Conservation (phyloP, 2,888 invertebrate species). For the Candidula unifasciata region DNA sequence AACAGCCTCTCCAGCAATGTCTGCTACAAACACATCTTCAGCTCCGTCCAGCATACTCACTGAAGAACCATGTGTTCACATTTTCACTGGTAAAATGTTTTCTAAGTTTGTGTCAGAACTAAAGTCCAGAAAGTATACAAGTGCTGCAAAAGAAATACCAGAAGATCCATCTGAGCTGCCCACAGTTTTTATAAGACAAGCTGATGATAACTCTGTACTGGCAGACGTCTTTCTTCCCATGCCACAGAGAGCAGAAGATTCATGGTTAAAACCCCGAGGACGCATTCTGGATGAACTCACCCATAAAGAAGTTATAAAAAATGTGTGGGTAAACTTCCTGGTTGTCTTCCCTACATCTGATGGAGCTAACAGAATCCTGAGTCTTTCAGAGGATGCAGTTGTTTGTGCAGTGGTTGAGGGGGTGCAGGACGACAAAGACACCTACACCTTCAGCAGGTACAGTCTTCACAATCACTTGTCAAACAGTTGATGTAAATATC, state of each 20-base stretch:
- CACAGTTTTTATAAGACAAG: conserved; percentile 25
- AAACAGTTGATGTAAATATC: neutral
- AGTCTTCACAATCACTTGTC: neutral
- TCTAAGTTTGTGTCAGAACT: conserved; percentile 12
- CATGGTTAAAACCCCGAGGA: conserved; percentile 2
- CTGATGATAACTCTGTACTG: conserved; percentile 3
- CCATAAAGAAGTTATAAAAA: conserved; percentile 16
- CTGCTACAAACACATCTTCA: conserved; percentile 15
- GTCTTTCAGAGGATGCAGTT: conserved; percentile 8
- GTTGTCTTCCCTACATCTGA: conserved; percentile 6
- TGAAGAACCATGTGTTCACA: conserved; percentile 16
- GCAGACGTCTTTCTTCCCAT: conserved; percentile 38
- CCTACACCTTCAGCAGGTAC: conserved; percentile 5
- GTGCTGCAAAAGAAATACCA: neutral
- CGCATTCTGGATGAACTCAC: conserved; percentile 34
- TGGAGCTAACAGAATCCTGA: conserved; percentile 23
- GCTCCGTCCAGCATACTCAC: neutral
- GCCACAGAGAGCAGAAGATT: neutral
- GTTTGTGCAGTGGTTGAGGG: conserved; percentile 33
- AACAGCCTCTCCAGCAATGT: neutral
- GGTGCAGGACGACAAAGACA: conserved; percentile 30
- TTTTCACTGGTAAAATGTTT: conserved; percentile 42
- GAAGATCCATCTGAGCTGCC: neutral
- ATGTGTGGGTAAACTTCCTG: conserved; percentile 41
- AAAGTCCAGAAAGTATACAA: conserved; percentile 20